These are phyloP conservation scores for Falcunculus frontatus DNA, from an alignment of 2,113 vertebrate genomes.

Conservation along the genomic window DNA sequence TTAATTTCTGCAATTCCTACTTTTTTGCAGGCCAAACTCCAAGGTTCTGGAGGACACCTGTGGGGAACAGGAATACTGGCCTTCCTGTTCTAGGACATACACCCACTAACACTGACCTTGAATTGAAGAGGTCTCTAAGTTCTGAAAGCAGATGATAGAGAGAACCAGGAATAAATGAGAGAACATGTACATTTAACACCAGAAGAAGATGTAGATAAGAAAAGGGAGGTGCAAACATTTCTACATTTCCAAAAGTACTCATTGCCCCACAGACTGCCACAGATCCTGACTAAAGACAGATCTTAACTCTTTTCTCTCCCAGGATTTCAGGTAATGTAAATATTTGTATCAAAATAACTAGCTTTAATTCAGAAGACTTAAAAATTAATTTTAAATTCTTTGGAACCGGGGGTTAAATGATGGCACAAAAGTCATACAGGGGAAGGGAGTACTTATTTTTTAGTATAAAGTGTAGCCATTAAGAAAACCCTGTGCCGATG, in stretches of 20 bases:
- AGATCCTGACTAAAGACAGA: neutral
- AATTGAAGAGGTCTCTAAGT: neutral
- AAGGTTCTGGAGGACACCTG: neutral
- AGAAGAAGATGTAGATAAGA: neutral
- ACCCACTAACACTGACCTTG: neutral
- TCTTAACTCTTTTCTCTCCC: neutral
- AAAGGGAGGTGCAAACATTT: slow-evolving; percentile 14
- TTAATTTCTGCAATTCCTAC: neutral
- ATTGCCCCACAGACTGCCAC: neutral
- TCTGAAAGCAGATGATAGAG: neutral
- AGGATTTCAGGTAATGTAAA: slow-evolving; percentile 31
- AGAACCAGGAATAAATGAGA: neutral
- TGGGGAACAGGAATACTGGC: neutral
- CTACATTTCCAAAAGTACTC: neutral
- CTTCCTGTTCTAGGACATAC: neutral
- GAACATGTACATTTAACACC: neutral
- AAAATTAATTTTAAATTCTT: neutral
- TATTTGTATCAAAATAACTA: neutral
- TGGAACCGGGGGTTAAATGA: neutral
- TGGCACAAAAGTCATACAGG: neutral
- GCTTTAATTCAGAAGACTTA: neutral
- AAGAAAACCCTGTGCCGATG: neutral
- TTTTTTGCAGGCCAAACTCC: neutral
- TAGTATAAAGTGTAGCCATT: neutral
- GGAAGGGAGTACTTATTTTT: neutral